A percentile compares a stretch with the other conserved stretches of the same genome.
These are phyloP conservation scores for Cervus canadensis DNA, from an alignment of 2,113 vertebrate species.

Conservation along the genomic window DNA sequence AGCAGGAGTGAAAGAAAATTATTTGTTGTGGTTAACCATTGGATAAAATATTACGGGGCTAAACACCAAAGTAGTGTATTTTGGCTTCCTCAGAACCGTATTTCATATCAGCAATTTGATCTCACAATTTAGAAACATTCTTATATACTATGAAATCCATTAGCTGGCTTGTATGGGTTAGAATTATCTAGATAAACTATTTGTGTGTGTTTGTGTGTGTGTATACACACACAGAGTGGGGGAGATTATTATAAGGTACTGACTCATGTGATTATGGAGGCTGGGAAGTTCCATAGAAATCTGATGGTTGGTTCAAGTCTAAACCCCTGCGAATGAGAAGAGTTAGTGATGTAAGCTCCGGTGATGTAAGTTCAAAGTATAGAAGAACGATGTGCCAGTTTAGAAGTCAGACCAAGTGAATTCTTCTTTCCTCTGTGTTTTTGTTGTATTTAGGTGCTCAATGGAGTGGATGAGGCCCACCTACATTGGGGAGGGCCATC, in stretches of 20 bases:
- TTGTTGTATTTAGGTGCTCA: not conserved
- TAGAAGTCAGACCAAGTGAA: not conserved
- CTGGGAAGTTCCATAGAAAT: not conserved
- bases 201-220: not conserved
- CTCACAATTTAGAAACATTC: not conserved
- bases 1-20: constrained; percentile 30
- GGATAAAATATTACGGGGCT: not conserved
- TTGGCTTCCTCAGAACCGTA: not conserved
- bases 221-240: not conserved
- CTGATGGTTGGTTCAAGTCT: not conserved
- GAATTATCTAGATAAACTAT: not conserved
- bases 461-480: not conserved
- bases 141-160: not conserved
- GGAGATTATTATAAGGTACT: not conserved
- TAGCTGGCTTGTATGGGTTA: not conserved
- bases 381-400: not conserved
- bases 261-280: not conserved
- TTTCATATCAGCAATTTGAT: not conserved
- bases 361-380: not conserved
- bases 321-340: not conserved
- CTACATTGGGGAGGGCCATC: not conserved
- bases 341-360: not conserved
- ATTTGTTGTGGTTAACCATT: not conserved
- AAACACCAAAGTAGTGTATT: not conserved
- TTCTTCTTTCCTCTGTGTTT: not conserved